Percentiles rank a stretch among this genome's conserved stretches.
These are phyloP conservation scores for Scaptodrosophila latifasciaeformis DNA, from an alignment of 2,888 invertebrate species.

Conservation along the genomic window DNA sequence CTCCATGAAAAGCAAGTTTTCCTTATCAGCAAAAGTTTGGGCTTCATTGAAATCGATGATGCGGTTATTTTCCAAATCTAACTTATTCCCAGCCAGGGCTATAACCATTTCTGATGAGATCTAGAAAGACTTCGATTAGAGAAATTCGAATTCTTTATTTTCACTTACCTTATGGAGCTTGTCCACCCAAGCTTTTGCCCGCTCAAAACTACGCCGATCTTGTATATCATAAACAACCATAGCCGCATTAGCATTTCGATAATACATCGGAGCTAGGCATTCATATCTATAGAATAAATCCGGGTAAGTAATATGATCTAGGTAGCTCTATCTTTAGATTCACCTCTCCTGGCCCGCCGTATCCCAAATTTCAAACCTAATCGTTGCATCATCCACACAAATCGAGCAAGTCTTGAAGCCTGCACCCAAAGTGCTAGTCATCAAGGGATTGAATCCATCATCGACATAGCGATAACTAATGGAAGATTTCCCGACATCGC, in stretches of 20 bases:
- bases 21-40: conserved; percentile 7
- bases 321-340: conserved; percentile 15
- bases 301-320: neutral
- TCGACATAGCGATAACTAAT: too few relatives aligned
- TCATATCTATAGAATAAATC: conserved; percentile 83
- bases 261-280: conserved; percentile 99
- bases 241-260: conserved; percentile 96
- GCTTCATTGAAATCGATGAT: conserved; percentile 12
- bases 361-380: conserved; percentile 98
- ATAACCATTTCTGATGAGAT: conserved; percentile 7
- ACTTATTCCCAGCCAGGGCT: conserved; percentile 29
- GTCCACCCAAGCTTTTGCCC: conserved; percentile 99
- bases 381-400: conserved; percentile 88
- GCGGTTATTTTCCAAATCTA: conserved; percentile 13
- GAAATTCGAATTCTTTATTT: neutral
- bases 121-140: conserved; percentile 4
- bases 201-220: conserved; percentile 96
- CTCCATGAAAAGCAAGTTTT: conserved; percentile 31
- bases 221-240: conserved; percentile 99
- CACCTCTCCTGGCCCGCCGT: conserved; percentile 97
- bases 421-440: too few relatives aligned
- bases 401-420: too few relatives aligned
- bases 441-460: too few relatives aligned
- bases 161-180: conserved; percentile 87
- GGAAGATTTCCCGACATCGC: too few relatives aligned